These are phyloP conservation scores for Chaenogobius annularis DNA, from an alignment of 2,113 vertebrate species.

Conservation along the genomic window DNA sequence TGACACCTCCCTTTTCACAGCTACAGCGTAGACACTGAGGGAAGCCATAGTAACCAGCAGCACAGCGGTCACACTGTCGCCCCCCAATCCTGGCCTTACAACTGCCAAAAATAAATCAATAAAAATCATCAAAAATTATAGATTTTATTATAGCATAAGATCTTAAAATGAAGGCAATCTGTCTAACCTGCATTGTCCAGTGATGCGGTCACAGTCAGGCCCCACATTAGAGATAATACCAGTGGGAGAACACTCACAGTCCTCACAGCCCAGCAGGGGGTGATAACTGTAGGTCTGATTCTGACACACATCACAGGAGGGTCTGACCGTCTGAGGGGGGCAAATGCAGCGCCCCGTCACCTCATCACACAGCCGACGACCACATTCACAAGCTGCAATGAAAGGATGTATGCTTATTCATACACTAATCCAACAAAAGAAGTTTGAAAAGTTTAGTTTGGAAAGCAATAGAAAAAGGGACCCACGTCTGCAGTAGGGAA, in stretches of 20 bases:
- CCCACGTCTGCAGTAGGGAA: constrained; percentile 90
- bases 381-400: constrained; percentile 83
- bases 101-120: constrained; percentile 59
- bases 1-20: constrained; percentile 83
- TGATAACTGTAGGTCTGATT: constrained; percentile 86
- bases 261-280: constrained; percentile 85
- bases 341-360: constrained; percentile 87
- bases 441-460: not conserved
- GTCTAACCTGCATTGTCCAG: constrained; percentile 88
- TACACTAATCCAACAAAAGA: not conserved
- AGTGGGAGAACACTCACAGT: constrained; percentile 83
- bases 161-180: not conserved
- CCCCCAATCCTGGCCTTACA: constrained; percentile 87
- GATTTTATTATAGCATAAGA: not conserved
- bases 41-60: constrained; percentile 82
- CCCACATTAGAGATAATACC: constrained; percentile 65
- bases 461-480: constrained; percentile 15
- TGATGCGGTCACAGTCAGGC: constrained; percentile 79
- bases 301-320: constrained; percentile 83
- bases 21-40: constrained; percentile 84
- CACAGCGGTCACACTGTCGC: constrained; percentile 84
- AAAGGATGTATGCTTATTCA: not conserved
- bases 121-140: not conserved
- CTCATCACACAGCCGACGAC: constrained; percentile 84
- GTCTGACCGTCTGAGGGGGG: constrained; percentile 84